Evolutionary conservation across 2,888 invertebrate genomes (phyloP), one percentile per base, ranked within the genome.

Genomic region (Rhamnusium bicolor): DNA sequence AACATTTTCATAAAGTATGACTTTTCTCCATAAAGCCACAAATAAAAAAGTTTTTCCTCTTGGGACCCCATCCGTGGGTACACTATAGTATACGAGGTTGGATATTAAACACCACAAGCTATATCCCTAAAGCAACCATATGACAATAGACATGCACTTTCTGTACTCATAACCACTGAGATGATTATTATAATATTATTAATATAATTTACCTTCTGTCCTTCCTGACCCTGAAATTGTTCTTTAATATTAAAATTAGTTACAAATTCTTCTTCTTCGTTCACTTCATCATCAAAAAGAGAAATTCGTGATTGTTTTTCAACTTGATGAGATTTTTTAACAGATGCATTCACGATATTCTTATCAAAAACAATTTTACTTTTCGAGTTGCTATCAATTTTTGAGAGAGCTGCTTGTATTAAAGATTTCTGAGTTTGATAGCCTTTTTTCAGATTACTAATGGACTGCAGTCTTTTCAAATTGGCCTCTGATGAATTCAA

Each of bases 331-430:
- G 60, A 77, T 81, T 19, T 75, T 3, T 27, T 54, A 0, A 21
- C 69, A 19, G 82, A 83, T n/a, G 78, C 6, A 32, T 70, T 19
- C 75, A 92, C 92, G n/a, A 77, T 6, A 32, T 69, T 24, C 75
- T 92, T 92, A 81, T 90, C 88, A 86, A 94, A 94, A 82, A 91
- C 87, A 1, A 93, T 90, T 87, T 92, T 93, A 71, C 92, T 93
- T 56, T 90, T 91, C 75, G 85, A 84, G 74, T 85, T 87, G 80
- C 83, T 88, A 81, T 91, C 92, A 83, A 92, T 89, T 75, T 89
- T 89, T 61, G 90, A 89, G 63, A 95, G 86, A 8, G 94, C 93
- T 78, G 90, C 88, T 86, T 93, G 91, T 53, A 95, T 92, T 7
- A 91, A 87, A 63, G 89, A 89, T 87, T 92, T 92, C 83, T 94